Percentiles rank a stretch among this genome's conserved stretches.
phyloP scores from a whole-genome alignment of 2,797 vertebrate genomes.

The Sebastes matsubarae region DNA sequence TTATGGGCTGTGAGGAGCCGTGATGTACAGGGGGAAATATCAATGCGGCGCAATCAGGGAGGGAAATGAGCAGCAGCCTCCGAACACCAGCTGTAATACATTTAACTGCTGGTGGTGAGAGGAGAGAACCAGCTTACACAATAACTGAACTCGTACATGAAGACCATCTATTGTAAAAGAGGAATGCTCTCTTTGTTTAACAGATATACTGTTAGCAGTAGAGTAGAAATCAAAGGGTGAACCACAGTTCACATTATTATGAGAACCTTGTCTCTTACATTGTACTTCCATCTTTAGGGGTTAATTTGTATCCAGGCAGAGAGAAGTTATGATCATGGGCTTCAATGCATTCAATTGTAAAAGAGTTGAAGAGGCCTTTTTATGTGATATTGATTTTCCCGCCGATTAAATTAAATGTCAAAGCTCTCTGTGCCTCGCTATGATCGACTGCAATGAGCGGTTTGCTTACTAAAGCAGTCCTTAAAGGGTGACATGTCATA shows the following conservation, averaged over 20 bases:
- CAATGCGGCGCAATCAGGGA: constrained; percentile 24
- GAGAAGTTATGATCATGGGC: neutral
- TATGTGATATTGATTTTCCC: constrained; percentile 40
- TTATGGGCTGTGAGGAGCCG: constrained; percentile 17
- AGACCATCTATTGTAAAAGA: neutral
- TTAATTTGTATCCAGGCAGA: neutral
- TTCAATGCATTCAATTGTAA: neutral
- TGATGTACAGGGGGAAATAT: constrained; percentile 12
- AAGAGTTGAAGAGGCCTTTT: constrained; percentile 15
- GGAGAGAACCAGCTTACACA: neutral
- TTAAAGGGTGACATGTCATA: constrained; percentile 16
- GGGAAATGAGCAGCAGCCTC: neutral
- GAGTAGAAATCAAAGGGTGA: neutral
- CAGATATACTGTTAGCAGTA: neutral
- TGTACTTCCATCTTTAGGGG: neutral
- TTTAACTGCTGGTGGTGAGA: neutral
- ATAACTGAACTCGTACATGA: too few species aligned
- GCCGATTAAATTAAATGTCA: constrained; percentile 46
- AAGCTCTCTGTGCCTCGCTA: neutral
- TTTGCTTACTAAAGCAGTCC: constrained; percentile 9
- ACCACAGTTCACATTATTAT: neutral
- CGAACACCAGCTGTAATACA: neutral
- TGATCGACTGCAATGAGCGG: constrained; percentile 12
- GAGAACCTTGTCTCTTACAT: neutral
- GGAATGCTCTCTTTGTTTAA: neutral